These are phyloP conservation scores for Aythya baeri DNA, from an alignment of 2,113 vertebrate species.

Conservation along the genomic window DNA sequence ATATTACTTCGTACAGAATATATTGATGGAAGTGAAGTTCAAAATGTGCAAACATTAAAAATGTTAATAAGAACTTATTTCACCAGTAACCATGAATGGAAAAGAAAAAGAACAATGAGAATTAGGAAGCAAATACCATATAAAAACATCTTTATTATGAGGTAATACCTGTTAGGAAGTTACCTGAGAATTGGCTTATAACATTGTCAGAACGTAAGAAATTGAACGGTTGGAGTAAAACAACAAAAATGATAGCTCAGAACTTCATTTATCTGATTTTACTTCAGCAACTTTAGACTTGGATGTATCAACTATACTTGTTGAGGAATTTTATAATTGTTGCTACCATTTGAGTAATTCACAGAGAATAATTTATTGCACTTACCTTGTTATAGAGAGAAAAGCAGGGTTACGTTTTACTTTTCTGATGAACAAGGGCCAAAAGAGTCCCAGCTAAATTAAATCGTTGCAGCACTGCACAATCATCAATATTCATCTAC, in stretches of 20 bases:
- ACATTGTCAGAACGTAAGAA: not conserved
- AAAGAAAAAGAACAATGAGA: not conserved
- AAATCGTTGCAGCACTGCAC: slow-evolving; percentile 75
- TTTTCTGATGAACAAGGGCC: slow-evolving; percentile 48
- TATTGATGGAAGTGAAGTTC: not conserved
- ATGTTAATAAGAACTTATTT: not conserved
- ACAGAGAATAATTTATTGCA: slow-evolving; percentile 41
- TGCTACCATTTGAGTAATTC: not conserved
- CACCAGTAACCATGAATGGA: not conserved
- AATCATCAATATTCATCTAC: slow-evolving; percentile 76
- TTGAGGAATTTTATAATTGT: not conserved
- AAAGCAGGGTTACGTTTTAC: slow-evolving; percentile 63
- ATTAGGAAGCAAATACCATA: not conserved
- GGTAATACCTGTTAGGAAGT: not conserved
- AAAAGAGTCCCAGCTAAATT: slow-evolving; percentile 73
- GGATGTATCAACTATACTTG: not conserved
- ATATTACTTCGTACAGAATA: not conserved
- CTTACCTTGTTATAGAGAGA: slow-evolving; percentile 76
- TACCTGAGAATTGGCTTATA: not conserved
- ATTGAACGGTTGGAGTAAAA: not conserved
- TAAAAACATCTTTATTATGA: not conserved
- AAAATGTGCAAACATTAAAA: not conserved
- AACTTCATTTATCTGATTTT: not conserved
- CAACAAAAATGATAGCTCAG: not conserved
- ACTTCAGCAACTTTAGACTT: not conserved